These are phyloP conservation scores for Scaptomyza reducta DNA, from an alignment of 2,888 invertebrate genomes.

Conservation along the genomic window DNA sequence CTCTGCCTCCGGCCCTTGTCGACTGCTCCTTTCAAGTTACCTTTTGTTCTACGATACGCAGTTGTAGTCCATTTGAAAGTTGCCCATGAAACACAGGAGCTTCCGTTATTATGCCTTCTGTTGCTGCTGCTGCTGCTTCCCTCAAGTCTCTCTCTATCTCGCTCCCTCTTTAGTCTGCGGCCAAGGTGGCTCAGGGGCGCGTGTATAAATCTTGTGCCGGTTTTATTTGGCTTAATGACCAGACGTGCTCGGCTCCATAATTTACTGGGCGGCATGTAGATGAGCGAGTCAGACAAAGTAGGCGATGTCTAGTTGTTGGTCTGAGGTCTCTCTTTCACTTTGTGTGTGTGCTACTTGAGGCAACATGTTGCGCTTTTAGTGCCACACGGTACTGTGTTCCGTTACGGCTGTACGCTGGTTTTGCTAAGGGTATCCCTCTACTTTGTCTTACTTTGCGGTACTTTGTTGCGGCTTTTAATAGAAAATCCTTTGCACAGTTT, in stretches of 20 bases:
- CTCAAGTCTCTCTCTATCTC: background rate
- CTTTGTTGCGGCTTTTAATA: constrained; percentile 76
- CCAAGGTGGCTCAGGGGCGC: constrained; percentile 49
- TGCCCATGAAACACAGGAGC: constrained; percentile 41
- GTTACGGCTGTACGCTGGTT: background rate
- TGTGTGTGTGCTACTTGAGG: constrained; percentile 56
- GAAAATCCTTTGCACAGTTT: constrained; percentile 70
- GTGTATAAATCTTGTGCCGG: constrained; percentile 82
- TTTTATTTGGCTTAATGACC: constrained; percentile 83
- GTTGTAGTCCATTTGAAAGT: constrained; percentile 68
- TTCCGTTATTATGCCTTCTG: constrained; percentile 25
- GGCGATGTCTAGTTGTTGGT: constrained; percentile 55
- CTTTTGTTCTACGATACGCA: constrained; percentile 54
- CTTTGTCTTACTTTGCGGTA: constrained; percentile 77
- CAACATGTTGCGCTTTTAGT: constrained; percentile 77
- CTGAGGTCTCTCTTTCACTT: constrained; percentile 17
- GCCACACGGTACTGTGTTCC: constrained; percentile 18
- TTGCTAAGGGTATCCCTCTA: constrained; percentile 44
- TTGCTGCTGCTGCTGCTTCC: too few relatives aligned
- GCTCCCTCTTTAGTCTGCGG: constrained; percentile 1
- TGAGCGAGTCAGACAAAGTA: constrained; percentile 70
- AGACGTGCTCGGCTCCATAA: constrained; percentile 82
- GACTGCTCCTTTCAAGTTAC: constrained; percentile 11
- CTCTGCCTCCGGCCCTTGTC: background rate
- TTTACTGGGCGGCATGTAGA: constrained; percentile 78